Percentiles rank a stretch among this genome's conserved stretches.
Conservation (phyloP, 2,113 vertebrate species). For the Cricetomys ansorgei region DNA sequence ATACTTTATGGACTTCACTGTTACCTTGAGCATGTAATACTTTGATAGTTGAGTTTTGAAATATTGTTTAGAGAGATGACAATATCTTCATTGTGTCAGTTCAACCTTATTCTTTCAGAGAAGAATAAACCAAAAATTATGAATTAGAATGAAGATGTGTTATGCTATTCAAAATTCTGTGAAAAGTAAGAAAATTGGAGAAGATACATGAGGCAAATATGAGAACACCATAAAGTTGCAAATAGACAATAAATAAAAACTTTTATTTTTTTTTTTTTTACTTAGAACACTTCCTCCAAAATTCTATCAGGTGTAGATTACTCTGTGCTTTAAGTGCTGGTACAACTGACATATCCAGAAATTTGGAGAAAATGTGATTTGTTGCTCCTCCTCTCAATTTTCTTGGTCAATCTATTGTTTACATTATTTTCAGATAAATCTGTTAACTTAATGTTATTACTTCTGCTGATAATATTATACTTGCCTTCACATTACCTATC, state of each 20-base stretch:
- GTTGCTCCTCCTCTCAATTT: background rate
- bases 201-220: background rate
- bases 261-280: constrained; percentile 22
- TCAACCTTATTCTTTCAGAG: background rate
- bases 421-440: constrained; percentile 13
- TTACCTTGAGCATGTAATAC: background rate
- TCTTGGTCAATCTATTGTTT: constrained; percentile 13
- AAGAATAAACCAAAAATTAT: background rate
- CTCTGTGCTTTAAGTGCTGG: background rate
- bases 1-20: background rate
- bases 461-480: background rate
- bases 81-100: background rate
- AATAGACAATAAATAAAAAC: background rate
- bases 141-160: background rate
- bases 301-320: background rate
- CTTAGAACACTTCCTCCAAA: background rate
- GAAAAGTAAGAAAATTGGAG: background rate
- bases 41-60: background rate
- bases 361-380: background rate
- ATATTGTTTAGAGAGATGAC: background rate
- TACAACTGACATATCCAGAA: background rate
- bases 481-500: background rate
- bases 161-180: background rate
- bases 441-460: background rate
- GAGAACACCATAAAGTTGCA: background rate